Percentiles rank a stretch among this genome's conserved stretches.
Evolutionary conservation across 2,113 vertebrate species (phyloP).

Genomic region (Dendropsophus ebraccatus): DNA sequence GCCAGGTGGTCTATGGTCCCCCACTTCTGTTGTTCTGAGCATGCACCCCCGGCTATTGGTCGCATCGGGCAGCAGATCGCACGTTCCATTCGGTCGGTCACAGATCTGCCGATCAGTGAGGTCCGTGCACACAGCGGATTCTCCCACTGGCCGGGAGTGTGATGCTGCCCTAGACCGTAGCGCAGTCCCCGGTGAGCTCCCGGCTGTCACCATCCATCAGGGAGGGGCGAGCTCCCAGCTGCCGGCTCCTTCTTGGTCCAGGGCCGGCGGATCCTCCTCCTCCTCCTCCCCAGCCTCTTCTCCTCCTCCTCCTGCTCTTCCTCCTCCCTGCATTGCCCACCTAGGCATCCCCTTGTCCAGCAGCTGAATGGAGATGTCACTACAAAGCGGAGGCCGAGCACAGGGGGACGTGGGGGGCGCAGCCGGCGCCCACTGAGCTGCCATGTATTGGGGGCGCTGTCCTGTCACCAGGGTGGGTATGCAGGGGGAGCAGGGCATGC

Average conservation of each 20-base stretch:
- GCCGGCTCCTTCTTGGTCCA: constrained; percentile 24
- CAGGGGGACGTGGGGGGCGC: not conserved
- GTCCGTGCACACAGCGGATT: no score
- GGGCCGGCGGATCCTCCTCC: constrained; percentile 29
- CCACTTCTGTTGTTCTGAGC: no score
- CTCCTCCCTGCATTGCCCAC: constrained; percentile 71
- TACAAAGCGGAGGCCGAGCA: not conserved
- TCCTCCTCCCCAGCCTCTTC: constrained; percentile 62
- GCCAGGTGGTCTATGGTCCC: no score
- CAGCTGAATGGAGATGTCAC: constrained; percentile 61
- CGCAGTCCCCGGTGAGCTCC: not conserved
- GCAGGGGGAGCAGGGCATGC: constrained; percentile 8
- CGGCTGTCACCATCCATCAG: not conserved
- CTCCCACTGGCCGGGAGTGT: no score
- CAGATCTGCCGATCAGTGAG: no score
- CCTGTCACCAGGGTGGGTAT: not conserved
- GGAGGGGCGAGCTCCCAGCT: not conserved
- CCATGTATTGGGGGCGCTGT: not conserved
- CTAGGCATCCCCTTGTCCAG: constrained; percentile 72
- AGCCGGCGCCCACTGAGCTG: no score
- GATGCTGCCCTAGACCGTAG: not conserved
- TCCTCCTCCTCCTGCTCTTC: constrained; percentile 65
- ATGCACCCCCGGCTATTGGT: not conserved
- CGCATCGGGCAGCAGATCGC: not conserved
- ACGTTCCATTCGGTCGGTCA: no score